phyloP scores from a whole-genome alignment of 2,888 invertebrate genomes.

The Ypsolopha scabrella region DNA sequence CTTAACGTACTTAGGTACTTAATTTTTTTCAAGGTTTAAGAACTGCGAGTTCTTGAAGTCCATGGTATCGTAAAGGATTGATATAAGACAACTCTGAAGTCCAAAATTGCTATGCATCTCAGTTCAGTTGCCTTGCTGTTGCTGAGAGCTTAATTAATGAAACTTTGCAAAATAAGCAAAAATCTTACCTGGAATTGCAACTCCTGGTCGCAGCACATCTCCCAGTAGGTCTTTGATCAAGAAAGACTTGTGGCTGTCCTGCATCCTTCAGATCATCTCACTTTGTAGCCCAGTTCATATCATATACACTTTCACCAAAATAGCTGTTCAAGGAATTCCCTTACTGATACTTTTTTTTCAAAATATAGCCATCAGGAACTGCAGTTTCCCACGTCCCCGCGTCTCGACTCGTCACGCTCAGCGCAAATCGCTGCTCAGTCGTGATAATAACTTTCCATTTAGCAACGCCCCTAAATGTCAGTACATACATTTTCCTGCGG shows the following conservation, averaged over 20 bases:
- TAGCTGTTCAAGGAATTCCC: too few species aligned
- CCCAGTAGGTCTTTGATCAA: slow-evolving; percentile 86
- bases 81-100: too few species aligned
- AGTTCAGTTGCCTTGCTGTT: too few species aligned
- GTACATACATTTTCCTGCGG: slow-evolving; percentile 67
- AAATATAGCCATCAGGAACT: slow-evolving; percentile 18
- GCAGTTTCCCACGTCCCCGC: slow-evolving; percentile 53
- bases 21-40: too few species aligned
- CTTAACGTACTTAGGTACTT: too few species aligned
- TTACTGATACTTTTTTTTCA: background rate
- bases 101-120: too few species aligned
- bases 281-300: background rate
- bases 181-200: slow-evolving; percentile 15
- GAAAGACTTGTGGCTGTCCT: slow-evolving; percentile 82
- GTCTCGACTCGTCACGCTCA: slow-evolving; percentile 54
- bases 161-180: slow-evolving; percentile 11
- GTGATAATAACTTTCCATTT: slow-evolving; percentile 59
- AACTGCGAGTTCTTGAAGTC: too few species aligned
- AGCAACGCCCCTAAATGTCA: slow-evolving; percentile 60
- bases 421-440: slow-evolving; percentile 50
- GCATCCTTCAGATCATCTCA: slow-evolving; percentile 50
- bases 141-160: too few species aligned
- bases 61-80: too few species aligned
- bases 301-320: background rate
- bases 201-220: slow-evolving; percentile 72